phyloP scores from a whole-genome alignment of 2,113 vertebrate genomes.

The Aphelocoma coerulescens region DNA sequence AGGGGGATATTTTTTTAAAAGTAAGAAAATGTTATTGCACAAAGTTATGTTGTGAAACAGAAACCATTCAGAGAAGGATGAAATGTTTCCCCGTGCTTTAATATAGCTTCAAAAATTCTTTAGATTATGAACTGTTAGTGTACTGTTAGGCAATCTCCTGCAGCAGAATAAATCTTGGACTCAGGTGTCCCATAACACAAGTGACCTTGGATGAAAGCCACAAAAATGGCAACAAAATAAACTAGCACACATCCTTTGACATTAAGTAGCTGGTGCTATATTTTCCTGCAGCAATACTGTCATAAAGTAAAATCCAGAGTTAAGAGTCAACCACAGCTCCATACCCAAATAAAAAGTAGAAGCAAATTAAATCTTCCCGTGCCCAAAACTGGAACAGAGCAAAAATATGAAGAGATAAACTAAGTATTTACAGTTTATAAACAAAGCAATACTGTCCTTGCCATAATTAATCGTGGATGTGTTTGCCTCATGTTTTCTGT shows the following conservation, averaged over 20 bases:
- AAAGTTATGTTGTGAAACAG: not conserved
- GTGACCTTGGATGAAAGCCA: not conserved
- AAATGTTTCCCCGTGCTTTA: not conserved
- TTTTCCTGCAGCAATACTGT: not conserved
- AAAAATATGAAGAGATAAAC: not conserved
- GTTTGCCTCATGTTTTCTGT: not conserved
- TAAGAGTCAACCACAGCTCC: not conserved
- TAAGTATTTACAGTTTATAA: not conserved
- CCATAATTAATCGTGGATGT: not conserved
- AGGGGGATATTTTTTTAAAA: not conserved
- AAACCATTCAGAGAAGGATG: not conserved
- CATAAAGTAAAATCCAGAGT: not conserved
- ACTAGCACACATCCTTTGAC: not conserved
- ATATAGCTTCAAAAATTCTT: not conserved
- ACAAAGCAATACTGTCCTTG: not conserved
- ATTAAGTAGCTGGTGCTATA: not conserved
- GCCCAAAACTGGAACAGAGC: not conserved
- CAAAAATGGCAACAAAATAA: conserved; percentile 14
- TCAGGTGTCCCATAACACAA: not conserved
- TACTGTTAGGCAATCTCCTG: not conserved
- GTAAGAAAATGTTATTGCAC: not conserved
- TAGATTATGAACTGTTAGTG: not conserved
- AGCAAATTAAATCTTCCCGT: not conserved
- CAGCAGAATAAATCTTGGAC: not conserved
- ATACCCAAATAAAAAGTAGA: not conserved